Conservation (phyloP, 2,888 invertebrate species). For the Trachelus stipa region DNA sequence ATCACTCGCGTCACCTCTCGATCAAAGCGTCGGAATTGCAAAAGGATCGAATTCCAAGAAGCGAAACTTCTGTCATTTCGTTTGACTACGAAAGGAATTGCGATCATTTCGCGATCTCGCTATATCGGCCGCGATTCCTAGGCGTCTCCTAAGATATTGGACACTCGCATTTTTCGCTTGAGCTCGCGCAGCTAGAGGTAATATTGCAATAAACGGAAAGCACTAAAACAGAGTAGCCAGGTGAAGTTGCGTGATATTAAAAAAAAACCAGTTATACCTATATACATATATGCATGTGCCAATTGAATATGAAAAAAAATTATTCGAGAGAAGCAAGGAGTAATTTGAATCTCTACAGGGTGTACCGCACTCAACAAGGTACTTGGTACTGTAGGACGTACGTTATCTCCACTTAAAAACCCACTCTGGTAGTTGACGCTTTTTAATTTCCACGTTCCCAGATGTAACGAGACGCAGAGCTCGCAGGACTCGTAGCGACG, state of each 20-base stretch:
- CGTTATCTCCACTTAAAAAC: background rate
- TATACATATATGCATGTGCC: too few relatives aligned
- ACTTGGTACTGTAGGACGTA: background rate
- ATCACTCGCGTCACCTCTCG: conserved; percentile 58
- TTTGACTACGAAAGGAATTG: background rate
- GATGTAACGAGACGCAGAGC: background rate
- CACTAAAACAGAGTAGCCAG: background rate
- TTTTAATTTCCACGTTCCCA: background rate
- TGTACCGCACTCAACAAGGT: background rate
- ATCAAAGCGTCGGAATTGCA: conserved; percentile 46
- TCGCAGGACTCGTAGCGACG: too few relatives aligned
- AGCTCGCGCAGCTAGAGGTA: background rate
- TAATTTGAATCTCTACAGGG: background rate
- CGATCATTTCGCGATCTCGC: background rate
- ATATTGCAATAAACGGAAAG: background rate
- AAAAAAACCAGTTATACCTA: background rate
- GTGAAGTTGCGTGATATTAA: background rate
- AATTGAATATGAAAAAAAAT: too few relatives aligned
- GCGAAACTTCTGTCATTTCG: conserved; percentile 45
- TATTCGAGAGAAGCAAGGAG: background rate
- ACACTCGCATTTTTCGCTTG: background rate
- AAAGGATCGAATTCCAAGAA: conserved; percentile 47
- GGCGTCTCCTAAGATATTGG: background rate
- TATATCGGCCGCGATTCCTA: background rate
- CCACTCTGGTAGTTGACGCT: background rate